Conservation (phyloP, 2,113 vertebrate species). For the Noctilio leporinus region DNA sequence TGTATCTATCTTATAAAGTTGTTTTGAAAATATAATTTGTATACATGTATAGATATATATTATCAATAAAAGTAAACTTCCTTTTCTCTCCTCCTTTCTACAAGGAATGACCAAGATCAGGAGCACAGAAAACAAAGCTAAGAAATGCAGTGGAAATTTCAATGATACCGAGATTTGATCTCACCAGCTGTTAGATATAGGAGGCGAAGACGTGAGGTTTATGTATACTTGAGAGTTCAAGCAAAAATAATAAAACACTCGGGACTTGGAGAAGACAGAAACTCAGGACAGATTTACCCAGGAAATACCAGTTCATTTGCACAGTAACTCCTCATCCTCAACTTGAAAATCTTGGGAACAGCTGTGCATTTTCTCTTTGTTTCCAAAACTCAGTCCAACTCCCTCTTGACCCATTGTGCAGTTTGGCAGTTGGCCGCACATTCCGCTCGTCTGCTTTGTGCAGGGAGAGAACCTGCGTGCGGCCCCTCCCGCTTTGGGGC, state of each 20-base stretch:
- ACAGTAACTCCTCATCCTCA: conserved; percentile 74
- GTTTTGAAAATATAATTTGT: neutral
- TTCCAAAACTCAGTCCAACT: conserved; percentile 70
- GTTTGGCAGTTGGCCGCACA: conserved; percentile 69
- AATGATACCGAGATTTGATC: neutral
- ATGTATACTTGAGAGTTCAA: conserved; percentile 22
- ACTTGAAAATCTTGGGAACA: conserved; percentile 71
- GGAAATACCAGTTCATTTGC: conserved; percentile 77
- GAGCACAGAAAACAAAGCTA: neutral
- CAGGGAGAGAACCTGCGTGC: conserved; percentile 57
- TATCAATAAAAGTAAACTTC: neutral
- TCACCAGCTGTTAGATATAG: neutral
- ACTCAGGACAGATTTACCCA: conserved; percentile 55
- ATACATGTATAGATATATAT: neutral
- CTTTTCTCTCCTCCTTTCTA: neutral
- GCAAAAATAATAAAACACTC: conserved; percentile 47
- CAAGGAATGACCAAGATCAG: neutral
- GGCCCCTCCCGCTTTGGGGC: accelerated
- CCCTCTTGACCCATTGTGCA: conserved; percentile 72
- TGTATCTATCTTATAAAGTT: neutral
- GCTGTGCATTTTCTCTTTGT: conserved; percentile 72
- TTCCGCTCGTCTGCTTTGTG: conserved; percentile 60
- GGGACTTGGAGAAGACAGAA: conserved; percentile 54
- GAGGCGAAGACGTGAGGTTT: neutral
- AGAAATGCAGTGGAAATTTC: neutral